A percentile compares a stretch with the other conserved stretches of the same genome.
Conservation (phyloP, 2,797 vertebrate species). For the Forpus xanthops region DNA sequence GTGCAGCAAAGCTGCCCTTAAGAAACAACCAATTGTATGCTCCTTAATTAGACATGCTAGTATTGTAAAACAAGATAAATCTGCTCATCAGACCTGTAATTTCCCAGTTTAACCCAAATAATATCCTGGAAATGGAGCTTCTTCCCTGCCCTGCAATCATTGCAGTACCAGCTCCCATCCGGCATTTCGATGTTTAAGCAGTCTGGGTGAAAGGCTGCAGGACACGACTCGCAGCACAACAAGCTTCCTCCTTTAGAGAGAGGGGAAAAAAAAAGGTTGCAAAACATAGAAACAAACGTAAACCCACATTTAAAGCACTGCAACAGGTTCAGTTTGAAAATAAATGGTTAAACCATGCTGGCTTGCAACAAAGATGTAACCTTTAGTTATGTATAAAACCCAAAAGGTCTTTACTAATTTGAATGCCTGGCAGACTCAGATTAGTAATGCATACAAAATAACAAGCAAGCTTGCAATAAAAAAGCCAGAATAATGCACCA, state of each 20-base stretch:
- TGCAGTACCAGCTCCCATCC: slow-evolving; percentile 98
- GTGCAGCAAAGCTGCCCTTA: background rate
- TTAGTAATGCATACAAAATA: background rate
- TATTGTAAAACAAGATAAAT: slow-evolving; percentile 4
- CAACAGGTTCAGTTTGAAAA: background rate
- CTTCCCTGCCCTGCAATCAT: slow-evolving; percentile 93
- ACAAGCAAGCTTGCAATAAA: background rate
- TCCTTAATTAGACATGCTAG: background rate
- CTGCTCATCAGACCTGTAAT: slow-evolving; percentile 86
- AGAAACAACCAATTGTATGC: background rate
- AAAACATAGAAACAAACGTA: background rate
- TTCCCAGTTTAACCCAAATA: slow-evolving; percentile 98
- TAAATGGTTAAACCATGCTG: background rate
- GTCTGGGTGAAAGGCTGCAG: slow-evolving; percentile 96
- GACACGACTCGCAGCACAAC: slow-evolving; percentile 96
- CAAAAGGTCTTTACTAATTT: background rate
- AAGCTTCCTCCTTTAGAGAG: slow-evolving; percentile 87
- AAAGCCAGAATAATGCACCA: background rate
- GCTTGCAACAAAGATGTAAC: background rate
- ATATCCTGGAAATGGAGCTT: slow-evolving; percentile 94
- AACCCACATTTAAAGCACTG: background rate
- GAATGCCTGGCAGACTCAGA: background rate
- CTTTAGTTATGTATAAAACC: background rate
- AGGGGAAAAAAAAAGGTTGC: background rate
- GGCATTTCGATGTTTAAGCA: slow-evolving; percentile 97